These are phyloP conservation scores for Platorchestia sp. DNA, from an alignment of 1,140 invertebrate species.

Conservation along the genomic window DNA sequence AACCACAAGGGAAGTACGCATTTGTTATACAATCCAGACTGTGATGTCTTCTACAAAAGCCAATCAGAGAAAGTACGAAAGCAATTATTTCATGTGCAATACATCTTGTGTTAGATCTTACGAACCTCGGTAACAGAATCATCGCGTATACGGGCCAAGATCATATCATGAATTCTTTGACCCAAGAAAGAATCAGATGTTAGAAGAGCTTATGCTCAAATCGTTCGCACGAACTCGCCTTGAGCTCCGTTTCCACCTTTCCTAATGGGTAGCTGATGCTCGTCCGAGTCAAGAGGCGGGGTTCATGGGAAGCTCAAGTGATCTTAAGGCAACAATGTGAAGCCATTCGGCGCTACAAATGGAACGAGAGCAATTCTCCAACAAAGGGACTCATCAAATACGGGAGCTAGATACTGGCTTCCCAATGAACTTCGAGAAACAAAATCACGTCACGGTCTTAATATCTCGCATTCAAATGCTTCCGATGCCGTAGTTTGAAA, in stretches of 20 bases:
- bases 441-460: background rate
- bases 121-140: background rate
- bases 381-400: background rate
- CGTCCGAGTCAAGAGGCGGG: background rate
- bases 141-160: background rate
- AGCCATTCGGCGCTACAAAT: background rate
- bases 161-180: background rate
- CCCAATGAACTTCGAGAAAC: background rate
- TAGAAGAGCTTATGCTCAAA: background rate
- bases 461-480: background rate
- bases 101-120: background rate
- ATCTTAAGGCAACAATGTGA: background rate
- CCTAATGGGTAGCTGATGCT: background rate
- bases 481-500: background rate
- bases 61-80: background rate
- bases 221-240: background rate
- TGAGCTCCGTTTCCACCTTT: background rate
- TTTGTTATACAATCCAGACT: background rate
- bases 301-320: background rate
- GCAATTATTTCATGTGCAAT: background rate
- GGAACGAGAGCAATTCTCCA: background rate
- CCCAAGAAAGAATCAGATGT: background rate
- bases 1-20: background rate
- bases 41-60: background rate
- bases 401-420: background rate